Conservation (phyloP, 2,797 vertebrate species). For the Fistularia commersonii region DNA sequence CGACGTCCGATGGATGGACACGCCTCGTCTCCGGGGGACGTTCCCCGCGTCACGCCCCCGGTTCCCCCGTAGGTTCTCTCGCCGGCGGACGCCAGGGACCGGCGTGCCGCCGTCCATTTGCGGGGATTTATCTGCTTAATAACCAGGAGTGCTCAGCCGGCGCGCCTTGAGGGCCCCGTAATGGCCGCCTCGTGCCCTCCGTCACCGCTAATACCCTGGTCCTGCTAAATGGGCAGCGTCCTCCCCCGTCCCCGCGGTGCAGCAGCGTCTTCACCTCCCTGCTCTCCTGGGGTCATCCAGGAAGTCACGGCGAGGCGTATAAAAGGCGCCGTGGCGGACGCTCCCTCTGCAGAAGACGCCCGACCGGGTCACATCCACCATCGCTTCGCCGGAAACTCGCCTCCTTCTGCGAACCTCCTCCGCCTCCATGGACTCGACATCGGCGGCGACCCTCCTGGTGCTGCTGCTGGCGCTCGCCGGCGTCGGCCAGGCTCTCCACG, state of each 20-base stretch:
- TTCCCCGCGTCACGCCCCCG: neutral
- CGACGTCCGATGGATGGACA: no score
- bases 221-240: constrained; percentile 59
- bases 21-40: no score
- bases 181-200: constrained; percentile 44
- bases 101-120: constrained; percentile 54
- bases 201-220: constrained; percentile 59
- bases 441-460: constrained; percentile 62
- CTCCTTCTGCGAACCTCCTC: constrained; percentile 6
- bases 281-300: constrained; percentile 28
- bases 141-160: constrained; percentile 43
- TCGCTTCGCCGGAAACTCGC: neutral
- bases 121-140: constrained; percentile 72
- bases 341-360: neutral
- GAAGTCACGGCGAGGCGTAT: constrained; percentile 35
- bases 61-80: constrained; percentile 8
- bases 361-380: neutral
- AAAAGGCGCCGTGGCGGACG: constrained; percentile 40
- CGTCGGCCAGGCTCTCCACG: constrained; percentile 58
- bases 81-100: constrained; percentile 31
- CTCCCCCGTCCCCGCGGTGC: constrained; percentile 39
- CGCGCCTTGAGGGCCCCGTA: constrained; percentile 52
- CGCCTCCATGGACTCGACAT: constrained; percentile 63
- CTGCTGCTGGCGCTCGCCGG: constrained; percentile 64
- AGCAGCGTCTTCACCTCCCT: constrained; percentile 26